phyloP scores from a whole-genome alignment of 2,888 invertebrate genomes.

The Hydrotaea cyrtoneurina region DNA sequence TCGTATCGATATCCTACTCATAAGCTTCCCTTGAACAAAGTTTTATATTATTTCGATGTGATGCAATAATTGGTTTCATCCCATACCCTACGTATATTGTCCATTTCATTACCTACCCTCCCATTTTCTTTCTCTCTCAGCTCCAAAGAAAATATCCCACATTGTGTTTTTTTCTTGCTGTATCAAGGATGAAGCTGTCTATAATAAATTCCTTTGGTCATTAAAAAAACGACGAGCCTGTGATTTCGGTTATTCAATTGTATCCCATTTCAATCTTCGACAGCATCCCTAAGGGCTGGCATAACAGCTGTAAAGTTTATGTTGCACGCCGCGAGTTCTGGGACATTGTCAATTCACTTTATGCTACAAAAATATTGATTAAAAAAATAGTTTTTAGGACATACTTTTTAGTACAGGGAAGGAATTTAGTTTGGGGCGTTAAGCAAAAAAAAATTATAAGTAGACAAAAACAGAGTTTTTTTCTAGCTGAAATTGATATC shows the following conservation, averaged over 20 bases:
- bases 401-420: background rate
- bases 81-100: no score
- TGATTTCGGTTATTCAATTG: background rate
- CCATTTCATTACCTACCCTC: no score
- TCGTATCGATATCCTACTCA: no score
- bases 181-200: no score
- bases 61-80: no score
- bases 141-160: background rate
- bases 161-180: background rate
- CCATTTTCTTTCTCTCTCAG: no score
- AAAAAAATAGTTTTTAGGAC: background rate
- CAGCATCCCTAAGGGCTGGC: background rate
- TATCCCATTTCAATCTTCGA: background rate
- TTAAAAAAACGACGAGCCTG: no score
- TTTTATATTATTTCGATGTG: no score
- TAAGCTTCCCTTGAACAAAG: no score
- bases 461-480: background rate
- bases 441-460: background rate
- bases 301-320: background rate
- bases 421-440: background rate
- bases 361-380: conserved; percentile 22
- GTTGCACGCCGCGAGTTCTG: background rate
- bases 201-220: no score
- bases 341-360: background rate
- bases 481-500: conserved; percentile 47